These are phyloP conservation scores for Lottia scabra DNA, from an alignment of 2,888 invertebrate genomes.

Conservation along the genomic window DNA sequence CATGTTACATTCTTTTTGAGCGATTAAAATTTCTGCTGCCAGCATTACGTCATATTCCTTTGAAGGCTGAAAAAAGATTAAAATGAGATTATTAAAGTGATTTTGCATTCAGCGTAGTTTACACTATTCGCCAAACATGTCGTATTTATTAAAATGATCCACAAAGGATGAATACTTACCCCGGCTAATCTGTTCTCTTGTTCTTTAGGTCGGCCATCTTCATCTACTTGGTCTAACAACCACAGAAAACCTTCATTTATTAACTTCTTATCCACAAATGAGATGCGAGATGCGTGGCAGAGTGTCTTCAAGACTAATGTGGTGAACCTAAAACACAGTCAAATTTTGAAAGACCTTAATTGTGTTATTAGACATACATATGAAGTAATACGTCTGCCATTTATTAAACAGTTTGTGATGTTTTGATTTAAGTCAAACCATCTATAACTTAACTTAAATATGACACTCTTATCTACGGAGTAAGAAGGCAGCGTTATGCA, in stretches of 20 bases:
- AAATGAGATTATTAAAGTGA: not conserved
- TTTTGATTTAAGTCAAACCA: too few relatives aligned
- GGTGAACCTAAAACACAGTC: conserved; percentile 27
- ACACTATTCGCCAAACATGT: too few relatives aligned
- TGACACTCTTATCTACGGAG: too few relatives aligned
- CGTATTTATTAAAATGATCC: not conserved
- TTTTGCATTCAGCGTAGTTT: too few relatives aligned
- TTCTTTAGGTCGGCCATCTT: conserved; percentile 18
- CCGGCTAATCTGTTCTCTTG: conserved; percentile 20
- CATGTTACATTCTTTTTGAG: conserved; percentile 24
- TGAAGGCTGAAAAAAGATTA: conserved; percentile 19
- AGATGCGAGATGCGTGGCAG: conserved; percentile 21
- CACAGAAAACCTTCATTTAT: conserved; percentile 27
- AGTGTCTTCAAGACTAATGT: conserved; percentile 32
- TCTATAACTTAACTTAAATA: too few relatives aligned
- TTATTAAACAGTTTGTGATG: too few relatives aligned
- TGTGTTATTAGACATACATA: too few relatives aligned
- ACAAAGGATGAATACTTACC: not conserved
- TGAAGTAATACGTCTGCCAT: too few relatives aligned
- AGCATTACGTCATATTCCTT: conserved; percentile 26
- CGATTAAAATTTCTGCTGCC: conserved; percentile 29
- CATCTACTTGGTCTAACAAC: conserved; percentile 23
- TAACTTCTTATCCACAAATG: conserved; percentile 26
- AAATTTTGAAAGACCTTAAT: too few relatives aligned
- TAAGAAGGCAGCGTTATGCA: too few relatives aligned